Base-by-base conservation (phyloP, 1,140 invertebrate species). In the Drosophila trapezifrons region DNA sequence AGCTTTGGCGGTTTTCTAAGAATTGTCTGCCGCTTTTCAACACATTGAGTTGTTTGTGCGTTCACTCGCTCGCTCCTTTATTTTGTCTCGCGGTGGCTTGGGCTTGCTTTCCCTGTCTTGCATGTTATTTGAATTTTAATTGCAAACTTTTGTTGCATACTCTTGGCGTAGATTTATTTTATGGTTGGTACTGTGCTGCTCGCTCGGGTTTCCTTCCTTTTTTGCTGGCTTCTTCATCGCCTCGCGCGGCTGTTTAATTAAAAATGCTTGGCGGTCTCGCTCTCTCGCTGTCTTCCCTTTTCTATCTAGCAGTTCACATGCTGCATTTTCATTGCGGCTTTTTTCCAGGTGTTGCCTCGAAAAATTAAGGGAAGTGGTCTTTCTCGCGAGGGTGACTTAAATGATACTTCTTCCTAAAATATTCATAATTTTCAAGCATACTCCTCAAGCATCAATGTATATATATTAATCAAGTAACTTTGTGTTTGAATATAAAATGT, bases 81-180 rank as follows among this genome's bases (percentile, higher is more conserved):
- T 4, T 12, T 18, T 40, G 17, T 10, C 22, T 13, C 9, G 13
- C 29, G 15, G 10, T 25, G 42, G 42, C 22, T 17, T 20, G 15
- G 10, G n/a, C 42, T 29, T 29, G 35, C 42, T 42, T 18, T 27
- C 37, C 35, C 55, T 46, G 45, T 42, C 82, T 78, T 80, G 83
- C 72, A 90, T 90, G 82, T 83, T 90, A 87, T 90, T 90, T 90
- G 86, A 83, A 90, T 90, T 90, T 90, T 86, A 90, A 90, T 90
- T 90, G 82, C 86, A 86, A 72, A 86, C 76, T 78, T 80, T 90
- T 86, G 77, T 86, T 90, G 81, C 86, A 90, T 81, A 84, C 74
- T 78, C 84, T 81, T 55, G 66, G 76, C 81, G 60, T 72, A 76
- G 62, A 85, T 83, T 90, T 90, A 69, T 83, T 90, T 90, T 76